Percentiles rank a stretch among this genome's conserved stretches.
Evolutionary conservation across 2,113 vertebrate genomes (phyloP).

Genomic region (Junco hyemalis): DNA sequence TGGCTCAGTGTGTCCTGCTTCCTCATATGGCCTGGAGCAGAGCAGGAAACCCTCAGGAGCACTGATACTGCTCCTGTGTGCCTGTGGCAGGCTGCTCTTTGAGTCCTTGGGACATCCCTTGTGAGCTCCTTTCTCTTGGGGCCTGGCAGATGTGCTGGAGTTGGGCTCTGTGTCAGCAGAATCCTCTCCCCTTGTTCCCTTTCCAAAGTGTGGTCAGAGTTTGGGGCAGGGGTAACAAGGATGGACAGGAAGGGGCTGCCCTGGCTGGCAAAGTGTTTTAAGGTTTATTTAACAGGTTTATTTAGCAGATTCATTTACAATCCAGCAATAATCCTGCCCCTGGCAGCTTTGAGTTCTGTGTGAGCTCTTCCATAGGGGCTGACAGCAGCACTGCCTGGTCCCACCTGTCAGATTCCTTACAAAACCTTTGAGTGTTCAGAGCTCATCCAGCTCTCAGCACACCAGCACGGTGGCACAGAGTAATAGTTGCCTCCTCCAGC

Average conservation of each 20-base stretch:
- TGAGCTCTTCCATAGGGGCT: neutral
- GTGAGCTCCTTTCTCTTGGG: neutral
- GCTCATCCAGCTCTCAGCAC: neutral
- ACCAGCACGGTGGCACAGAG: neutral
- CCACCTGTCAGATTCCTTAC: neutral
- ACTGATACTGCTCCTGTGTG: neutral
- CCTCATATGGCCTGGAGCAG: neutral
- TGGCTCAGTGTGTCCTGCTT: neutral
- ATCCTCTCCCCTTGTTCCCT: neutral
- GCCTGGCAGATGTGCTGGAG: neutral
- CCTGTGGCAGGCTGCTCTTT: neutral
- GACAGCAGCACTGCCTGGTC: neutral
- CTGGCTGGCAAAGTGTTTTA: neutral
- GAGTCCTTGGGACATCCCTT: neutral
- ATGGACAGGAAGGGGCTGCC: neutral
- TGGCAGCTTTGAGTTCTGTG: neutral
- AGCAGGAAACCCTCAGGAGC: neutral
- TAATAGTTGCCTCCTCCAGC: no score
- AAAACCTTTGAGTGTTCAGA: neutral
- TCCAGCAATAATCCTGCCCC: neutral
- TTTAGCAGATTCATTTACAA: neutral
- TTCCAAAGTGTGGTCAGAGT: neutral
- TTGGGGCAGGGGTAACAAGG: neutral
- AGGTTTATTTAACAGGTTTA: neutral
- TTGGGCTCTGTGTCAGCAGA: neutral